Evolutionary conservation across 2,113 vertebrate genomes (phyloP), one percentile per base, ranked within the genome.

Genomic region (Morone saxatilis): DNA sequence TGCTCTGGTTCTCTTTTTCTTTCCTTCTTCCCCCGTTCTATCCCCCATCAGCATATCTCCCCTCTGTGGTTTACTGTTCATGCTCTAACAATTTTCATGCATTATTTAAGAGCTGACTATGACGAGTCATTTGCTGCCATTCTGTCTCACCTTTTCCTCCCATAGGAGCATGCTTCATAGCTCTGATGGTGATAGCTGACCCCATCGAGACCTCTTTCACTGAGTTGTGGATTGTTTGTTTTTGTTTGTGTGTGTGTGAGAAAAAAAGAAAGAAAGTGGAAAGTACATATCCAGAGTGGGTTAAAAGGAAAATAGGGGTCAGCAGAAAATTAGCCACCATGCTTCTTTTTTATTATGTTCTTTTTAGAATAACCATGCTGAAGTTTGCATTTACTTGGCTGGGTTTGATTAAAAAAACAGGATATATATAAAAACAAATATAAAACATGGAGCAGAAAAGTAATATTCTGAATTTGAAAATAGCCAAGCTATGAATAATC

Each of bases 81-180:
- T 86, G 88, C 87, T 92, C 87, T 57, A 87, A 89, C 92, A 89
- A 41, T 90, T 93, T 87, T 86, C 89, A 92, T 95, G 92, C 92
- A 95, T 95, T 93, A 94, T 95, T 96, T 90, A 95, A 89, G 78
- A 91, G 86, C 71, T 50, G 70, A 81, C 80, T 85, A 86, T 91
- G 90, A 94, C 76, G 68, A 92, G 89, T 91, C 81, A 86, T 93
- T 95, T 91, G 88, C 79, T 87, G 84, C 86, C 87, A 81, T 88
- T 87, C 85, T 47, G 81, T 87, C 91, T 91, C 86, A 93, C 88
- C 86, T 84, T 86, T 77, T 47, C 54, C 51, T 84, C 83, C 83
- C 86, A 25, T 36, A 65, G 84, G 85, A 91, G 85, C 82, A 54
- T 7, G 53, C 80, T 86, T 87, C 81, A 81, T 73, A 82, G 83